phyloP scores from a whole-genome alignment of 1,140 invertebrate genomes.

The Sminthurinus signatus region DNA sequence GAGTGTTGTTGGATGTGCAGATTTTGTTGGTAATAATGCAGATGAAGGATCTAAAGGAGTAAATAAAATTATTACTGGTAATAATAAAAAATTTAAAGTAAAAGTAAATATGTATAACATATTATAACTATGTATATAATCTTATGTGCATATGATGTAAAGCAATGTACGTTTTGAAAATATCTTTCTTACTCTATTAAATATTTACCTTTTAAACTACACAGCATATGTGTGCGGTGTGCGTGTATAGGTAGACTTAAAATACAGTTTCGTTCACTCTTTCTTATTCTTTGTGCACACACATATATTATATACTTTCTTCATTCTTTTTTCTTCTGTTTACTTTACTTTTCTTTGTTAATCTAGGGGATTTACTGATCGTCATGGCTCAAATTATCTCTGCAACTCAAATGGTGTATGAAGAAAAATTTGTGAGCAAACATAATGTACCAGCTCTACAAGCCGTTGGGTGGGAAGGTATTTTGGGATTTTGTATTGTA shows the following conservation, averaged over 20 bases:
- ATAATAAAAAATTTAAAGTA: conserved; percentile 13
- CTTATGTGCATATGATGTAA: too few relatives aligned
- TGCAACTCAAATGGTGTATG: conserved; percentile 88
- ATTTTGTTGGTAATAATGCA: conserved; percentile 60
- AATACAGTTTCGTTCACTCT: too few relatives aligned
- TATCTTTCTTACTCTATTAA: too few relatives aligned
- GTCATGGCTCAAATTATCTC: conserved; percentile 83
- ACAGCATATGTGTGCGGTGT: too few relatives aligned
- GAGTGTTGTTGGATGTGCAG: conserved; percentile 70
- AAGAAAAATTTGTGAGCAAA: conserved; percentile 80
- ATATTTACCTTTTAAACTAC: too few relatives aligned
- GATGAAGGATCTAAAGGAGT: conserved; percentile 50
- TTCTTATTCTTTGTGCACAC: too few relatives aligned
- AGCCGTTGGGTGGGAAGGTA: conserved; percentile 88
- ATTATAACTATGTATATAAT: too few relatives aligned
- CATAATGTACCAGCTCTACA: conserved; percentile 74
- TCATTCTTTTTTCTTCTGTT: too few relatives aligned
- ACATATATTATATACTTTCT: too few relatives aligned
- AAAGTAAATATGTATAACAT: conserved; percentile 6
- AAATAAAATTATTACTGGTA: conserved; percentile 76
- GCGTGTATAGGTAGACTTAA: too few relatives aligned
- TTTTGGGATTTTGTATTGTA: conserved; percentile 67
- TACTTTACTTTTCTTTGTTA: conserved; percentile 14
- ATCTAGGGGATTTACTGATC: conserved; percentile 79
- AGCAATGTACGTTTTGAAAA: too few relatives aligned